Conservation (phyloP, 2,888 invertebrate genomes). For the Orgyia antiqua region DNA sequence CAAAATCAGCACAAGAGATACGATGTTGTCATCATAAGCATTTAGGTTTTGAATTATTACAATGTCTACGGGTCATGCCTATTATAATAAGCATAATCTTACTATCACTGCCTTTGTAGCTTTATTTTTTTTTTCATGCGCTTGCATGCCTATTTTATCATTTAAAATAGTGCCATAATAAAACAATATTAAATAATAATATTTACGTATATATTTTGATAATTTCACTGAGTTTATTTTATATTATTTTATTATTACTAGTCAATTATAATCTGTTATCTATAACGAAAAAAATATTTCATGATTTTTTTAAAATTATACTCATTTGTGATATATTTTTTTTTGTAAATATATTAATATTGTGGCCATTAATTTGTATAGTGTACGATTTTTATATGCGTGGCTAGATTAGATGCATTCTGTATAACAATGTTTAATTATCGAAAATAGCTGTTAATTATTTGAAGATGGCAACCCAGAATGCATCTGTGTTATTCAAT, state of each 20-base stretch:
- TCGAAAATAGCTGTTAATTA: not conserved
- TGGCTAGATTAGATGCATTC: conserved; percentile 29
- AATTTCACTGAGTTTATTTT: conserved; percentile 30
- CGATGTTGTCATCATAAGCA: no score
- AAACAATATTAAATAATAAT: conserved; percentile 6
- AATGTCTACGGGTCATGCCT: no score
- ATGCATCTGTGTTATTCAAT: conserved; percentile 36
- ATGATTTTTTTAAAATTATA: conserved; percentile 38
- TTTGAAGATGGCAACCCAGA: conserved; percentile 20
- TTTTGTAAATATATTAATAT: conserved; percentile 66
- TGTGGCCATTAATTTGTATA: conserved; percentile 60
- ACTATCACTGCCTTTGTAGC: conserved; percentile 55
- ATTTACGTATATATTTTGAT: conserved; percentile 6
- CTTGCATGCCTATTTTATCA: conserved; percentile 58
- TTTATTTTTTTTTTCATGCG: conserved; percentile 46
- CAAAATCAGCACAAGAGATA: no score
- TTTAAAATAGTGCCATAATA: conserved; percentile 70
- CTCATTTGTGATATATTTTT: conserved; percentile 63
- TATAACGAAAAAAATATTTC: conserved; percentile 26
- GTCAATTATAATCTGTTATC: conserved; percentile 38
- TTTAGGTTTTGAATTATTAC: no score
- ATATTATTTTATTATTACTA: conserved; percentile 47
- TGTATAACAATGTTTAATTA: conserved; percentile 5
- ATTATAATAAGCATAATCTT: conserved; percentile 5
- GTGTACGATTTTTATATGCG: conserved; percentile 21